Evolutionary conservation across 2,797 vertebrate genomes (phyloP).

Genomic region (Distichodus sexfasciatus): DNA sequence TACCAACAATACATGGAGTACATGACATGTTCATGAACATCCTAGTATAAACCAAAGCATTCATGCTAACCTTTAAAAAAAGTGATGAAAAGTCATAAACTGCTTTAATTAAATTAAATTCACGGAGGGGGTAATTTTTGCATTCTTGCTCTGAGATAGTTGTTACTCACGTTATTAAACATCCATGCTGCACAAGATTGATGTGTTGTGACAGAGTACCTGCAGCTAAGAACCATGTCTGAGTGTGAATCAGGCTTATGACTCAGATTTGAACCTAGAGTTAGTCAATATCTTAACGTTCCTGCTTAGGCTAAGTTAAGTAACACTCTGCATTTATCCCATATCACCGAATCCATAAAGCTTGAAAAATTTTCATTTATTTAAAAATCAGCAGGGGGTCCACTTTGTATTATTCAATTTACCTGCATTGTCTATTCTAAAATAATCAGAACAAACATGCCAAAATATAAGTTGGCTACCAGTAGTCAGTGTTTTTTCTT

Average conservation of each 20-base stretch:
- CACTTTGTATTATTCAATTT: too few species aligned
- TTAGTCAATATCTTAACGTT: not conserved
- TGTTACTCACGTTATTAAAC: not conserved
- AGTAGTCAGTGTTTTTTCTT: not conserved
- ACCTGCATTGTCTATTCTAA: not conserved
- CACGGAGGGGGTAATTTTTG: too few species aligned
- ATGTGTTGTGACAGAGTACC: conserved; percentile 33
- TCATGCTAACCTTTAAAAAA: too few species aligned
- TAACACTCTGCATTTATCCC: not conserved
- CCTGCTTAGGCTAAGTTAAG: not conserved
- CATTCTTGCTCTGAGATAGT: not conserved
- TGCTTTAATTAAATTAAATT: too few species aligned
- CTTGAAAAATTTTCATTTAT: not conserved
- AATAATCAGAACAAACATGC: not conserved
- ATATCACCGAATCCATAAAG: not conserved
- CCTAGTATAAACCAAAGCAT: too few species aligned
- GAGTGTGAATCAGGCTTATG: conserved; percentile 6
- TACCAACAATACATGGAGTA: too few species aligned
- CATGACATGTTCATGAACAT: too few species aligned
- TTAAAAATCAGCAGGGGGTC: too few species aligned
- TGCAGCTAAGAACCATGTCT: conserved; percentile 15
- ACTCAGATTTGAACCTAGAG: conserved; percentile 5
- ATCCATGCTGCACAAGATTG: conserved; percentile 1
- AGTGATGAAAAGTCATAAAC: too few species aligned
- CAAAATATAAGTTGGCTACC: not conserved